phyloP scores from a whole-genome alignment of 2,888 invertebrate genomes.

The Cheilosia soror region DNA sequence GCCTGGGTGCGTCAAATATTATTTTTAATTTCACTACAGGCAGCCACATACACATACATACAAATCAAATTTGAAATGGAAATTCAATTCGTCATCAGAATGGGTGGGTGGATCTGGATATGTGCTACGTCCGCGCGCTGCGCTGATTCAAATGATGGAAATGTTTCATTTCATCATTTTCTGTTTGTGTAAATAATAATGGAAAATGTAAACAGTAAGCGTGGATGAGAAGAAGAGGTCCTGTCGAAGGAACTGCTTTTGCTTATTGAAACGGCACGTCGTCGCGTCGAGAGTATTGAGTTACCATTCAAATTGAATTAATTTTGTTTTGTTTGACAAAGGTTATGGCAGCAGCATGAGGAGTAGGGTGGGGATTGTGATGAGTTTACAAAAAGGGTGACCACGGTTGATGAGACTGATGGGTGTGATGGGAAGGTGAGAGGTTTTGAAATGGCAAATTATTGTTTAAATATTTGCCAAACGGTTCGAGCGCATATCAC shows the following conservation, averaged over 20 bases:
- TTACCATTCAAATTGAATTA: slow-evolving; percentile 75
- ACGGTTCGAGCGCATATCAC: slow-evolving; percentile 27
- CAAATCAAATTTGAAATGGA: slow-evolving; percentile 57
- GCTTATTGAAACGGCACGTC: slow-evolving; percentile 70
- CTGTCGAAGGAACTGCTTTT: slow-evolving; percentile 20
- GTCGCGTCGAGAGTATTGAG: slow-evolving; percentile 61
- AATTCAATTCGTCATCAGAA: slow-evolving; percentile 53
- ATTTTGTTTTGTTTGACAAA: slow-evolving; percentile 75
- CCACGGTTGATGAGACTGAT: not conserved
- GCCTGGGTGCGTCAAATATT: slow-evolving; percentile 69
- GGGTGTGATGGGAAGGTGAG: slow-evolving; percentile 68
- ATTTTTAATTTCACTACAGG: slow-evolving; percentile 67
- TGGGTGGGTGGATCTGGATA: not conserved
- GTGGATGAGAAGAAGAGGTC: slow-evolving; percentile 1
- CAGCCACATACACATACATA: slow-evolving; percentile 21
- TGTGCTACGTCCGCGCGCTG: not conserved
- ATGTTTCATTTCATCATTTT: slow-evolving; percentile 73
- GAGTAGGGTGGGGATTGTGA: slow-evolving; percentile 22
- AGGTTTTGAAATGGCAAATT: slow-evolving; percentile 73
- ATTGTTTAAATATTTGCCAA: slow-evolving; percentile 69
- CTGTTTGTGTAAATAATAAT: slow-evolving; percentile 73
- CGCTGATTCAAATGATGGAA: slow-evolving; percentile 46
- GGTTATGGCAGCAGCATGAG: slow-evolving; percentile 43
- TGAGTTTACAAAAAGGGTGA: slow-evolving; percentile 46
- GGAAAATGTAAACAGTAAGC: slow-evolving; percentile 69